Conservation (phyloP, 2,888 invertebrate genomes). For the Fragum fragum region DNA sequence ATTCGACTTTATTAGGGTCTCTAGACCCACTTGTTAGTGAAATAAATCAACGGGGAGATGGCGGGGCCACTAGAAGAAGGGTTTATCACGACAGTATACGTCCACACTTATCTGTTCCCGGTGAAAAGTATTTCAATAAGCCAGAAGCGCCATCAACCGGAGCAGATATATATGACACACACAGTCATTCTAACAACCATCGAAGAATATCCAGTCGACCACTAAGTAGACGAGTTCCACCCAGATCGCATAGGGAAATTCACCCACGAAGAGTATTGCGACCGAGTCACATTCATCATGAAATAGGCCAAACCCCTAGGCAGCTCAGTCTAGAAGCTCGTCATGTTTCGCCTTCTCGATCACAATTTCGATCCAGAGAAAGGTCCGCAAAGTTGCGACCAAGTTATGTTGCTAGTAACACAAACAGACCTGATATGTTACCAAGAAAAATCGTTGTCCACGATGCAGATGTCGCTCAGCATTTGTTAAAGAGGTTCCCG, state of each 20-base stretch:
- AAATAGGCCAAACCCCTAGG: background rate
- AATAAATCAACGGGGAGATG: background rate
- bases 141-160: background rate
- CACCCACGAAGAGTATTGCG: background rate
- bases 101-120: background rate
- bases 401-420: background rate
- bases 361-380: background rate
- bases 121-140: too few relatives aligned
- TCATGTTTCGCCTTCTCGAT: background rate
- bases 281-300: background rate
- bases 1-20: slow-evolving; percentile 12
- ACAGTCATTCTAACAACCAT: too few relatives aligned
- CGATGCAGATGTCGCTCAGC: slow-evolving; percentile 45
- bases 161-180: background rate
- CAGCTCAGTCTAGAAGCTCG: background rate
- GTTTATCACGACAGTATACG: background rate
- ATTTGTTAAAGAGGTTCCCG: slow-evolving; percentile 49
- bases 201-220: background rate
- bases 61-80: background rate
- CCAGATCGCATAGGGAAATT: background rate
- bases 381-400: background rate
- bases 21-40: slow-evolving; percentile 29
- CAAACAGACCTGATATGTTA: background rate
- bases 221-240: background rate
- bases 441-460: slow-evolving; percentile 57